These are phyloP conservation scores for Pachymerium ferrugineum DNA, from an alignment of 2,888 invertebrate genomes.

Conservation along the genomic window DNA sequence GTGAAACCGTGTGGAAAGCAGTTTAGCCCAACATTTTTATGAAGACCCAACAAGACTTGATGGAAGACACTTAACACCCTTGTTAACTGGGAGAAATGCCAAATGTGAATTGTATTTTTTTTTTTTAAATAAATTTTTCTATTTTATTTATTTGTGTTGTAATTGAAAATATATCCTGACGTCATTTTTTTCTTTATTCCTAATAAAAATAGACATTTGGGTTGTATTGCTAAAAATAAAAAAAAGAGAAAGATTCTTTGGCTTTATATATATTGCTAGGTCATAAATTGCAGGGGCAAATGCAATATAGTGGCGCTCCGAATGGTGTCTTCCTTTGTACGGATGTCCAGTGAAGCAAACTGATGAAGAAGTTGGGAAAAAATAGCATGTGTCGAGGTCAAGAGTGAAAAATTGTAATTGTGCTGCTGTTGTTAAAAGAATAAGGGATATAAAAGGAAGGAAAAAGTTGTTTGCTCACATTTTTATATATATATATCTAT, in stretches of 20 bases:
- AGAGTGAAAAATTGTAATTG: conserved; percentile 18
- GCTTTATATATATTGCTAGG: neutral
- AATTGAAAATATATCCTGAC: too few species aligned
- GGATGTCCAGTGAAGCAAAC: conserved; percentile 10
- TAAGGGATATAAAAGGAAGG: neutral
- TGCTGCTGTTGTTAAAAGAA: neutral
- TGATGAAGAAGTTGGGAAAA: conserved; percentile 9
- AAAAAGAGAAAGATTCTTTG: neutral
- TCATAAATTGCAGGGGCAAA: conserved; percentile 1
- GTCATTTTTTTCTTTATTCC: neutral
- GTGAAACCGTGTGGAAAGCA: conserved; percentile 5
- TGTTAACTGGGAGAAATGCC: too few species aligned
- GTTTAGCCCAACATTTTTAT: neutral
- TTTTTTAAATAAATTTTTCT: too few species aligned
- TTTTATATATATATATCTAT: too few species aligned
- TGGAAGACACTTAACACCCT: neutral
- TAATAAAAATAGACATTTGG: neutral
- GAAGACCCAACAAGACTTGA: neutral
- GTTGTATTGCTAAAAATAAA: neutral
- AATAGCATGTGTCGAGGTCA: conserved; percentile 18
- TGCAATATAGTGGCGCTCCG: neutral
- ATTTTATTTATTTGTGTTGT: neutral
- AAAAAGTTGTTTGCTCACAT: neutral
- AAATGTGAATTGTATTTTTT: too few species aligned
- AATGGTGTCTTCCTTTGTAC: conserved; percentile 3